Evolutionary conservation across 2,888 invertebrate species (phyloP).

Genomic region (Drosophila prolongata): DNA sequence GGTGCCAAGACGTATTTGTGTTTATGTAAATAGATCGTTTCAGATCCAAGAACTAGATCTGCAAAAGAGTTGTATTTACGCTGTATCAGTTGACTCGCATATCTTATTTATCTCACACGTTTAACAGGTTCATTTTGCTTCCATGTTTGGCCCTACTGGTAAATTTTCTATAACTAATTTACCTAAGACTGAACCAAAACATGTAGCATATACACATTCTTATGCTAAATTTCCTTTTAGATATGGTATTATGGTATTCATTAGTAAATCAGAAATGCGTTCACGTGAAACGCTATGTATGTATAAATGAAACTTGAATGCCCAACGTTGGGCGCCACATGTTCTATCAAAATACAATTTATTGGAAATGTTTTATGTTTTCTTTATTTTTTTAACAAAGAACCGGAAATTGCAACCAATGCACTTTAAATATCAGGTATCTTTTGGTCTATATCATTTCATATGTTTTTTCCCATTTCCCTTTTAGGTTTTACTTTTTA

Average conservation of each 20-base stretch:
- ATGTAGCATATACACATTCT: background rate
- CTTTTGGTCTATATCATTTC: background rate
- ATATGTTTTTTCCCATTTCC: constrained; percentile 26
- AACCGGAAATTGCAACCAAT: too few relatives aligned
- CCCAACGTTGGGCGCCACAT: constrained; percentile 1
- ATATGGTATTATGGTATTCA: too few relatives aligned
- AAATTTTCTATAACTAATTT: too few relatives aligned
- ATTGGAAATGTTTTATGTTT: too few relatives aligned
- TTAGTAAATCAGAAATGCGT: too few relatives aligned
- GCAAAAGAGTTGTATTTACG: constrained; percentile 12
- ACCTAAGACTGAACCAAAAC: background rate
- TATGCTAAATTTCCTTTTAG: too few relatives aligned
- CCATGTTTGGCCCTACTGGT: too few relatives aligned
- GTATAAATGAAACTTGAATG: background rate
- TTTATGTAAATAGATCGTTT: constrained; percentile 30
- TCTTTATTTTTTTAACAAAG: too few relatives aligned
- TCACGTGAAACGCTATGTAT: too few relatives aligned
- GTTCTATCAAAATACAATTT: background rate
- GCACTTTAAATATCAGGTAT: background rate
- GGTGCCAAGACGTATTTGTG: constrained; percentile 24
- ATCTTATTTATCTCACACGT: constrained; percentile 23
- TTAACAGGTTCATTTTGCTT: constrained; percentile 14
- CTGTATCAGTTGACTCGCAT: background rate
- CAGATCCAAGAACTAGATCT: constrained; percentile 25
- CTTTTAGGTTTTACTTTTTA: constrained; percentile 56